Conservation (phyloP, 2,797 vertebrate species). For the Chanos chanos region DNA sequence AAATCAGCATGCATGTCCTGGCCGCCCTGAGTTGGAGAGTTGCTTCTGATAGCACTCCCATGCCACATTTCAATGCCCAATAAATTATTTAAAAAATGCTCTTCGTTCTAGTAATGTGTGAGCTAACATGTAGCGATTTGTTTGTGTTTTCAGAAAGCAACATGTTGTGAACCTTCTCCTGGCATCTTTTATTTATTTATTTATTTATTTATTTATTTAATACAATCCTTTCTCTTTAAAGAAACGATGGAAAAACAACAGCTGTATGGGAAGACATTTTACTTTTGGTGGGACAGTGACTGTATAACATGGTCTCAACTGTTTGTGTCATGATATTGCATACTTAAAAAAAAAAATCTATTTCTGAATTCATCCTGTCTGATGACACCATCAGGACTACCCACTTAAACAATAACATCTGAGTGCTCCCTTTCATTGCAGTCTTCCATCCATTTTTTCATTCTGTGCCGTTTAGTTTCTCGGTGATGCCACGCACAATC, state of each 20-base stretch:
- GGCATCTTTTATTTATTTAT: not conserved
- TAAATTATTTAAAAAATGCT: not conserved
- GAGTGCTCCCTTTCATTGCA: constrained; percentile 20
- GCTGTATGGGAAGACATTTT: too few relatives aligned
- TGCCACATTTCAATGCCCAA: not conserved
- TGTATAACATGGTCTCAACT: too few relatives aligned
- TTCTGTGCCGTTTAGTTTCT: not conserved
- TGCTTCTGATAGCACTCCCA: constrained; percentile 3
- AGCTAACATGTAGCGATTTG: not conserved
- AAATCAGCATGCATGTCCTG: constrained; percentile 41
- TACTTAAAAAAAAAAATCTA: too few relatives aligned
- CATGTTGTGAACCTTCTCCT: not conserved
- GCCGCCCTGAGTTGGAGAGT: constrained; percentile 25
- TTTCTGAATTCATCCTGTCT: constrained; percentile 9
- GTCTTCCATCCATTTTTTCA: not conserved
- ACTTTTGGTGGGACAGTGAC: too few relatives aligned
- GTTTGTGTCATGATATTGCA: too few relatives aligned
- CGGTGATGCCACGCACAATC: not conserved
- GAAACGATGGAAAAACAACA: too few relatives aligned
- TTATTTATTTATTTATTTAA: too few relatives aligned
- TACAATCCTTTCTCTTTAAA: too few relatives aligned
- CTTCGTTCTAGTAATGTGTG: not conserved
- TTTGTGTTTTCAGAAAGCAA: not conserved
- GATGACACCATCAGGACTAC: constrained; percentile 1
- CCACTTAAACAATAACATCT: constrained; percentile 5